These are phyloP conservation scores for Molossus alvarezi DNA, from an alignment of 2,797 vertebrate species.

Conservation along the genomic window DNA sequence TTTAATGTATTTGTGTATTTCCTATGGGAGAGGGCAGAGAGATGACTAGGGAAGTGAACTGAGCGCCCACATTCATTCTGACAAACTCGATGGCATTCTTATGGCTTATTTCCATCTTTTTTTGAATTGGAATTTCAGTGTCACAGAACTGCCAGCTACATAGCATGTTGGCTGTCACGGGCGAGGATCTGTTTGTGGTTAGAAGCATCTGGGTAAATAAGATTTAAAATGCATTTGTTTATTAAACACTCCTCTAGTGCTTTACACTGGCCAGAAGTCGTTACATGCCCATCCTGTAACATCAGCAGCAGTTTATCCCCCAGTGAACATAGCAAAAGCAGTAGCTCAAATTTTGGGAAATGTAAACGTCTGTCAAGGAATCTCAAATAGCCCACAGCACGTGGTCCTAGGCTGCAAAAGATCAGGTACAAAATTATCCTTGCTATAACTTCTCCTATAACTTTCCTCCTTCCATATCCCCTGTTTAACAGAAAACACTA, in stretches of 20 bases:
- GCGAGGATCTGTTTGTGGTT: constrained; percentile 15
- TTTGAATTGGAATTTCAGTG: constrained; percentile 13
- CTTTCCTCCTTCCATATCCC: not conserved
- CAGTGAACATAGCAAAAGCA: not conserved
- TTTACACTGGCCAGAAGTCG: constrained; percentile 31
- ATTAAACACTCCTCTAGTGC: not conserved
- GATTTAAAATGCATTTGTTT: constrained; percentile 11
- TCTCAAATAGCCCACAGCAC: not conserved
- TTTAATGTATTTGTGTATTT: constrained; percentile 64
- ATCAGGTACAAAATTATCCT: not conserved
- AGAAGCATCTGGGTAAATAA: not conserved
- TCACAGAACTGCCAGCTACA: not conserved
- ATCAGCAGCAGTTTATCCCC: not conserved
- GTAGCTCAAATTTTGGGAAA: not conserved
- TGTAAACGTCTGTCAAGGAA: not conserved
- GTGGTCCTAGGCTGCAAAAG: not conserved
- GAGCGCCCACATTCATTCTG: not conserved
- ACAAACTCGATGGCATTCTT: not conserved
- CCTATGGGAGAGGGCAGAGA: constrained; percentile 31
- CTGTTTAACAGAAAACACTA: not conserved
- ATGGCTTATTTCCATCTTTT: constrained; percentile 12
- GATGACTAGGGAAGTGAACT: constrained; percentile 20
- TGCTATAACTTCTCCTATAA: not conserved
- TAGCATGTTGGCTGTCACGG: not conserved
- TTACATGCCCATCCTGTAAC: not conserved